Conservation (phyloP, 2,888 invertebrate species). For the Xestia ashworthii region DNA sequence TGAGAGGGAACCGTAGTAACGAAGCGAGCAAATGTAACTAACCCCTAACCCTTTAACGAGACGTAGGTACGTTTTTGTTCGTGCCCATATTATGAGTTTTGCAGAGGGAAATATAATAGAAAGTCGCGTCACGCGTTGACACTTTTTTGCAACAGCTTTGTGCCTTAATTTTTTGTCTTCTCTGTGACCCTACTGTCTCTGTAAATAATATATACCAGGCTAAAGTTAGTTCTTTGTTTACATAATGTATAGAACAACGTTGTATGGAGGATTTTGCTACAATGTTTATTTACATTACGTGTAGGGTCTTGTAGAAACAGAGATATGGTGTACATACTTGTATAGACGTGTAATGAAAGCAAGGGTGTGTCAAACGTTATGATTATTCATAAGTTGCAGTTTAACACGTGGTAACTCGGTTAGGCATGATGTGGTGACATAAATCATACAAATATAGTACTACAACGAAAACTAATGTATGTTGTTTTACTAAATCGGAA, state of each 20-base stretch:
- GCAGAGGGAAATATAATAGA: constrained; percentile 62
- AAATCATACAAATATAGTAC: not conserved
- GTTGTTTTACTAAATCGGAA: not conserved
- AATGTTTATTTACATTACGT: constrained; percentile 34
- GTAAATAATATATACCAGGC: constrained; percentile 59
- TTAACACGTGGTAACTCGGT: constrained; percentile 11
- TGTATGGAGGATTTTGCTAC: constrained; percentile 13
- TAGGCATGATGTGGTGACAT: not conserved
- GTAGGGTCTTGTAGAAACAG: constrained; percentile 41
- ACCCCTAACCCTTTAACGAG: constrained; percentile 52
- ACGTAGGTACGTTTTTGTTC: constrained; percentile 59
- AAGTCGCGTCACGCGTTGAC: constrained; percentile 64
- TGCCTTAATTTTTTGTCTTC: constrained; percentile 63
- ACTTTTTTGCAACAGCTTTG: constrained; percentile 65
- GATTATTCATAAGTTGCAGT: constrained; percentile 50
- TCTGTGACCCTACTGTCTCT: constrained; percentile 49
- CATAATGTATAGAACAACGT: constrained; percentile 36
- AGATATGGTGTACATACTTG: constrained; percentile 8
- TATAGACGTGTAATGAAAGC: constrained; percentile 19
- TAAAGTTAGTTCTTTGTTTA: constrained; percentile 42
- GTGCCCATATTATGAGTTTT: constrained; percentile 57
- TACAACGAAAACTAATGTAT: not conserved
- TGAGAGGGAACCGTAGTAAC: too few species aligned
- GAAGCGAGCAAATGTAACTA: constrained; percentile 29
- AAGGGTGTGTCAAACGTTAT: constrained; percentile 32